Evolutionary conservation across 2,888 invertebrate genomes (phyloP), one percentile per base, ranked within the genome.

Genomic region (Hermaeophaga mercurialis): DNA sequence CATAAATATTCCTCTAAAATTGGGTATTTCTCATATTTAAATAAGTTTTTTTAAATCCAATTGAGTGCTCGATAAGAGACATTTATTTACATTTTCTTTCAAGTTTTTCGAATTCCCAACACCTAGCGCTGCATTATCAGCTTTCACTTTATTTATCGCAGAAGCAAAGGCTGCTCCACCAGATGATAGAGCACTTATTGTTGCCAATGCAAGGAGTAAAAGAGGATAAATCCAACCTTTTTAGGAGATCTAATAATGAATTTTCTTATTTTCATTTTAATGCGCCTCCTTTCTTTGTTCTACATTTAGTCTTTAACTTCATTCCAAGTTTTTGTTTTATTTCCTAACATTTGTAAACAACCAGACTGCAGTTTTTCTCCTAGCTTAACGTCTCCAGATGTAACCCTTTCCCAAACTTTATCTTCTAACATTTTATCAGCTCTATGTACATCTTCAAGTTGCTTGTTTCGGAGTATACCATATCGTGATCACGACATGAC

Each of bases 101-200:
- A 4, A 4, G 17, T 2, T 2, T 8, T 3, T 3, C 31, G 68
- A 45, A 59, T 66, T 49, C 17, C 56, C 63, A 63, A 77, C 74
- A 12, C 61, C 54, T 34, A 73, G 58, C 57, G 68, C 49, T 39
- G 8, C 3, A 2, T 5, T 3, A 39, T 39, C 9, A 12, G 39
- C 54, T 56, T 70, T 72, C 2, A 70, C 66, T 45, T 73, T 65
- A 58, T 72, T 73, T 7, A 73, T 66, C 11, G 73, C 69, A 52
- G 72, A 75, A 2, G 69, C 67, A 26, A 76, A 68, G 46, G 70
- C 70, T 9, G 73, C 67, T 24, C 69, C 67, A 56, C 75, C 61
- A 28, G 70, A 63, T 1, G 74, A 76, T 8, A 69, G 15, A 11
- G 75, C 74, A 14, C 67, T 62, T 31, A 75, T 56, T 14, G 71